These are phyloP conservation scores for Excalfactoria chinensis DNA, from an alignment of 2,113 vertebrate genomes.

Conservation along the genomic window DNA sequence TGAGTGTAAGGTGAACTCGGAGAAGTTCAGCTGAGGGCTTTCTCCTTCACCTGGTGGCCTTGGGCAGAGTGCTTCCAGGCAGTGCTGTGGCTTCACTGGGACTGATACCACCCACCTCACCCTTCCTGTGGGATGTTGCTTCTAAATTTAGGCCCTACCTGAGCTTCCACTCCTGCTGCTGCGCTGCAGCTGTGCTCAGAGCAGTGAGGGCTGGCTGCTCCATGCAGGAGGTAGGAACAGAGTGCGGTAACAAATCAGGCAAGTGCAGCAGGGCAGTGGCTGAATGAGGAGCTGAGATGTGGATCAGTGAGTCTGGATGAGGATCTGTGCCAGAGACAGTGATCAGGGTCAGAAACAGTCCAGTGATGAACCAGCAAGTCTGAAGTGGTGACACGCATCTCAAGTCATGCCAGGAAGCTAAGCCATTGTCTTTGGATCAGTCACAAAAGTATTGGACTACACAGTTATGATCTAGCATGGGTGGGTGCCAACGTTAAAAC, in stretches of 20 bases:
- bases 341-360: background rate
- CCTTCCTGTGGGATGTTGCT: background rate
- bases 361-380: background rate
- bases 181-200: background rate
- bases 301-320: background rate
- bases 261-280: background rate
- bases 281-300: background rate
- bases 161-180: background rate
- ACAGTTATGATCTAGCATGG: background rate
- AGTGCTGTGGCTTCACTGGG: background rate
- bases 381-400: background rate
- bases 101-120: rapidly evolving
- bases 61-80: background rate
- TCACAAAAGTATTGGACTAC: rapidly evolving
- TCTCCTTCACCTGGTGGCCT: background rate
- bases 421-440: background rate
- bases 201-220: background rate
- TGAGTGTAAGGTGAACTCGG: background rate
- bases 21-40: background rate
- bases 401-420: background rate
- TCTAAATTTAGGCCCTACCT: background rate
- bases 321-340: background rate
- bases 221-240: background rate
- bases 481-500: background rate
- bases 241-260: background rate